phyloP scores from a whole-genome alignment of 2,113 vertebrate species.

The Alligator sinensis region DNA sequence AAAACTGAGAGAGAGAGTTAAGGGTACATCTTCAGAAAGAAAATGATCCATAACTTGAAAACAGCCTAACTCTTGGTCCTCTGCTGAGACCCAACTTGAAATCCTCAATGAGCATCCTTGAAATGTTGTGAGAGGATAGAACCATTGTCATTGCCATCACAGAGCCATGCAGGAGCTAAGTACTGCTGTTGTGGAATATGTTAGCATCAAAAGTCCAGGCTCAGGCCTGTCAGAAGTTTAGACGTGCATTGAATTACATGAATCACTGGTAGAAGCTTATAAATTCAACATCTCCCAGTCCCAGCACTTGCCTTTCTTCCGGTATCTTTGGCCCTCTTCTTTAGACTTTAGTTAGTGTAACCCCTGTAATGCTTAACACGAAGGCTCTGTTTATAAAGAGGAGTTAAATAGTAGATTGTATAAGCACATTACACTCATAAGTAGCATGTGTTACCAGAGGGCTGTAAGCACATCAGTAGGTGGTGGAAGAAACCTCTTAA shows the following conservation, averaged over 20 bases:
- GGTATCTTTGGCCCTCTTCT: not conserved
- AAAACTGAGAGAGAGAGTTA: not conserved
- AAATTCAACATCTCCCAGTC: not conserved
- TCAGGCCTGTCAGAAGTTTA: accelerated
- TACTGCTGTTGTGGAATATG: too few species aligned
- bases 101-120: accelerated
- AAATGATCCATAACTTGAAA: not conserved
- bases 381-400: not conserved
- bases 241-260: accelerated
- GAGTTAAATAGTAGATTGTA: accelerated
- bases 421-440: accelerated
- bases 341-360: not conserved
- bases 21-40: not conserved
- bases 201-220: too few species aligned
- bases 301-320: not conserved
- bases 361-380: not conserved
- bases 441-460: not conserved
- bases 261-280: not conserved
- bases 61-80: not conserved
- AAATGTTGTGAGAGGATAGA: not conserved
- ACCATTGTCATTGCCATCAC: not conserved
- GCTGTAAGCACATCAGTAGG: not conserved
- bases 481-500: accelerated
- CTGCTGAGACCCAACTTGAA: not conserved
- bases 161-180: too few species aligned